phyloP scores from a whole-genome alignment of 2,797 vertebrate species.

The Sciurus carolinensis region DNA sequence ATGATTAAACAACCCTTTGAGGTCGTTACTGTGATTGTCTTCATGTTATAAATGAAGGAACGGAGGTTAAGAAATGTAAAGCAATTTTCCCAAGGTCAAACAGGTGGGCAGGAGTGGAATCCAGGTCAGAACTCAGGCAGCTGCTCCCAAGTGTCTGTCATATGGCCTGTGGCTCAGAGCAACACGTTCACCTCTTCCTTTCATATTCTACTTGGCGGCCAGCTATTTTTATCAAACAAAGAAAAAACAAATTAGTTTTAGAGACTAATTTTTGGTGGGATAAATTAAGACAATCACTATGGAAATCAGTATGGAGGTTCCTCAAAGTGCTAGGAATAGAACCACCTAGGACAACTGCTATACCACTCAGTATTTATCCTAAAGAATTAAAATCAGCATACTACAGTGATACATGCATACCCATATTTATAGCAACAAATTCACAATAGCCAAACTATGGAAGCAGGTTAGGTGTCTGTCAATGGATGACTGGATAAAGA shows the following conservation, averaged over 20 bases:
- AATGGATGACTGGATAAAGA: too few relatives aligned
- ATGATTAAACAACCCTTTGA: neutral
- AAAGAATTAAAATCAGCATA: too few relatives aligned
- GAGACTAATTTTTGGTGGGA: too few relatives aligned
- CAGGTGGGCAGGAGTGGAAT: neutral
- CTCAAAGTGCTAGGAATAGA: too few relatives aligned
- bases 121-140: neutral
- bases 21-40: slow-evolving; percentile 27
- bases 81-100: neutral
- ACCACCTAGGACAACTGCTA: too few relatives aligned
- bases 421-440: too few relatives aligned
- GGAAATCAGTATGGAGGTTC: too few relatives aligned
- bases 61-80: slow-evolving; percentile 45
- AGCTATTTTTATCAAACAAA: slow-evolving; percentile 27
- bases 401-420: too few relatives aligned
- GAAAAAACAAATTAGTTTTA: slow-evolving; percentile 19
- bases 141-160: neutral
- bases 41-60: slow-evolving; percentile 36
- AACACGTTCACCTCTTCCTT: neutral
- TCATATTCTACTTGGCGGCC: neutral
- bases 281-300: too few relatives aligned
- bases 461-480: too few relatives aligned
- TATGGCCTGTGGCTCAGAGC: neutral
- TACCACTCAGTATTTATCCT: too few relatives aligned
- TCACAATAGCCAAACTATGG: too few relatives aligned